Base-by-base conservation (phyloP, 2,797 vertebrate species). In the Enteromius mattozi region DNA sequence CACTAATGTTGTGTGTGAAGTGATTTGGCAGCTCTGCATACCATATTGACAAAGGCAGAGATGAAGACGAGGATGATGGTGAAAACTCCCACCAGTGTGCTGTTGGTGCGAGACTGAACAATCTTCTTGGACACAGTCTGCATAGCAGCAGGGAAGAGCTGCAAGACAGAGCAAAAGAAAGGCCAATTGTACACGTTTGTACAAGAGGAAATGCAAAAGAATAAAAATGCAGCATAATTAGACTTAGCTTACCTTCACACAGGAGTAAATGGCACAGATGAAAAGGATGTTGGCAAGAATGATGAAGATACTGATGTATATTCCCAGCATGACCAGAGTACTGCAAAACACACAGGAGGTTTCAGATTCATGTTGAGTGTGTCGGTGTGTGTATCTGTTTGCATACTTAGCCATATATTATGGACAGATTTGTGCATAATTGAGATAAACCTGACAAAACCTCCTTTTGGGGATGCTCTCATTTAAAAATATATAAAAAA, bases 41-140 rank as follows among this genome's bases (percentile, higher is more conserved):
- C 97, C 97, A 99, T 98, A 92, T 96, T 98, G 90, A 97, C 90
- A 0, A 97, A 95, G 91, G 97, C 97, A 19, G 97, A 96, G 86
- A 96, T 91, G 89, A 98, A 98, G 91, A 98, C 96, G 0, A 99
- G 96, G 92, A 98, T 94, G 66, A 99, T 94, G 78, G 95, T 95
- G 80, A 97, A 96, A 80, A 98, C 94, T 27, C 96, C 97, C 3
- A 97, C 97, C 14, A 94, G 88, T 0, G 97, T 99, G 95, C 97
- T 98, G 91, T 96, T 97, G 74, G 95, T 94, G 47, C 97, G 96
- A 3, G 97, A 98, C 89, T 96, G 96, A 82, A 98, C 96, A 0
- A 99, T 99, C 91, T 96, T 94, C 83, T 93, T 96, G 1, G 97
- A 98, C 59, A 97, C 93, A 0, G 88, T 96, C 90, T 96, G 97